Percentiles rank a stretch among this genome's conserved stretches.
phyloP scores from a whole-genome alignment of 2,113 vertebrate genomes.

The Rhineura floridana region DNA sequence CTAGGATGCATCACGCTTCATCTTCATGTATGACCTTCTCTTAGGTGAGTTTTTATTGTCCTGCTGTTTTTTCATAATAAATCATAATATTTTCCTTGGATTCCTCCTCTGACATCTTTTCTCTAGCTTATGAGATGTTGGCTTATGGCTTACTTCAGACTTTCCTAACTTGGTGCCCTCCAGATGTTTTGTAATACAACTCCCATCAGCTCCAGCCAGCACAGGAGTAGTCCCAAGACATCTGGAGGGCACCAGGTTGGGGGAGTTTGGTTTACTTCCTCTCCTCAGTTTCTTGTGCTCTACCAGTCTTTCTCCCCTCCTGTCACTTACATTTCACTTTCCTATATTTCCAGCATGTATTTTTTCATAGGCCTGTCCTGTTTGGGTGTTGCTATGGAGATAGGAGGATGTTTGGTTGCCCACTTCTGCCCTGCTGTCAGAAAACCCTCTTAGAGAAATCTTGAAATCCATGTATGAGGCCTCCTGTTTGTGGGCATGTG shows the following conservation, averaged over 20 bases:
- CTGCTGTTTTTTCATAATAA: not conserved
- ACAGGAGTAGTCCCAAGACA: no score
- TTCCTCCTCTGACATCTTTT: not conserved
- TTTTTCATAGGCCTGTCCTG: conserved; percentile 32
- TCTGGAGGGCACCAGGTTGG: no score
- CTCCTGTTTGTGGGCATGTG: not conserved
- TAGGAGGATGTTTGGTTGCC: conserved; percentile 25
- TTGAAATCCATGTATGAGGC: not conserved
- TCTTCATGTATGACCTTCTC: not conserved
- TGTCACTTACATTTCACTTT: not conserved
- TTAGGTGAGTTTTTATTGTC: not conserved
- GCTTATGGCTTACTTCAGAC: not conserved
- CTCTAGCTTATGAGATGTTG: not conserved
- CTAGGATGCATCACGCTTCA: not conserved
- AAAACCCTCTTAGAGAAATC: not conserved
- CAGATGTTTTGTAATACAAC: no score
- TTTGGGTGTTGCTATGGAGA: conserved; percentile 49
- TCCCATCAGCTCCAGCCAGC: no score
- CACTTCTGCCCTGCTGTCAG: not conserved
- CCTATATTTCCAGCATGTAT: conserved; percentile 9
- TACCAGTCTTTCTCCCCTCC: not conserved
- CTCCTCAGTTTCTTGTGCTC: not conserved
- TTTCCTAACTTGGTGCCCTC: not conserved
- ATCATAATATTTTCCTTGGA: conserved; percentile 14
- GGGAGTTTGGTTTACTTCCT: conserved; percentile 23